phyloP scores from a whole-genome alignment of 2,888 invertebrate species.

The Dione juno region DNA sequence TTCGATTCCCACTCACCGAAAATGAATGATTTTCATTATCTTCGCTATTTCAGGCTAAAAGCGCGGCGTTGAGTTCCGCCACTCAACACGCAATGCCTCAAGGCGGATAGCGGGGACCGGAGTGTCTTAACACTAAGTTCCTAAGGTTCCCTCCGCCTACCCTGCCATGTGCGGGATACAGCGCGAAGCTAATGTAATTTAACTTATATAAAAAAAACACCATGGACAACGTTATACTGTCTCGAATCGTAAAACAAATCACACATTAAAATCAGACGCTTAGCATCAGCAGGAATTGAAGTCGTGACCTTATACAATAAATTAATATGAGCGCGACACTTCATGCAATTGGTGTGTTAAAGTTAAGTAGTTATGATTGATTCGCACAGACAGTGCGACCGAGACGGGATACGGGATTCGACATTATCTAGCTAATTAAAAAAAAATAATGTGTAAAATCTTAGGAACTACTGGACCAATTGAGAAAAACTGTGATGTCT shows the following conservation, averaged over 20 bases:
- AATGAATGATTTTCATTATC: neutral
- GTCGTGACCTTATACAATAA: conserved; percentile 40
- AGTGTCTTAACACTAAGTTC: no score
- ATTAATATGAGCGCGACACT: conserved; percentile 41
- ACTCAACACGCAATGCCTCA: neutral
- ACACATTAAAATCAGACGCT: conserved; percentile 29
- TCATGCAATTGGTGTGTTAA: conserved; percentile 31
- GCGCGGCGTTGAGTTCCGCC: neutral
- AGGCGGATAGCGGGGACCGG: no score
- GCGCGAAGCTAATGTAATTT: no score
- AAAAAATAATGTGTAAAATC: neutral
- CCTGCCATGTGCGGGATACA: no score
- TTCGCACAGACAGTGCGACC: neutral
- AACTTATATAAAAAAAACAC: no score
- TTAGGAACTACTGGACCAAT: no score
- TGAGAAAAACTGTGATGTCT: no score
- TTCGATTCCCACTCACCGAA: neutral
- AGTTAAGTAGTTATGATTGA: conserved; percentile 10
- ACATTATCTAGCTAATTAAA: neutral
- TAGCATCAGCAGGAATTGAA: conserved; percentile 41
- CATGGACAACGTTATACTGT: no score
- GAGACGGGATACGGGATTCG: conserved; percentile 1
- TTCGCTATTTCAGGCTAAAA: neutral
- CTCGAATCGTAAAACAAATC: conserved; percentile 26
- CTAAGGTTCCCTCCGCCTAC: no score